phyloP scores from a whole-genome alignment of 1,140 invertebrate species.

The Caerostris extrusa region DNA sequence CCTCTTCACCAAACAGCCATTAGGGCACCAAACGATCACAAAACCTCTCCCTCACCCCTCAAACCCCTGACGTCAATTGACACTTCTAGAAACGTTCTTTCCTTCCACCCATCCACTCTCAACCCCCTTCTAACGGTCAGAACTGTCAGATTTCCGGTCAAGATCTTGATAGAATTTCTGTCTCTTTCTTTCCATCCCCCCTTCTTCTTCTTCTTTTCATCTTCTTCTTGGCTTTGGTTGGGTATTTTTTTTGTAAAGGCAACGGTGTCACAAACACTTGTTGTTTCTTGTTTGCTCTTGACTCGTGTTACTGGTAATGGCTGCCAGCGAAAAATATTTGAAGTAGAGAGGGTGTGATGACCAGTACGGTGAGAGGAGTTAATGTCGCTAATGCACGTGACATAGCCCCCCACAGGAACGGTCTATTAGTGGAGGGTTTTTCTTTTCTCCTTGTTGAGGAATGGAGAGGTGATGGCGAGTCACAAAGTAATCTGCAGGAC shows the following conservation, averaged over 20 bases:
- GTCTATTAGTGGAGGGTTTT: slow-evolving; percentile 11
- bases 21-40: slow-evolving; percentile 43
- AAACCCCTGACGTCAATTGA: slow-evolving; percentile 30
- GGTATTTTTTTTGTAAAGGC: slow-evolving; percentile 38
- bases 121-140: slow-evolving; percentile 58
- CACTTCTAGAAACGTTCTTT: slow-evolving; percentile 57
- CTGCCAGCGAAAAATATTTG: neutral
- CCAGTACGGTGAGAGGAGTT: neutral
- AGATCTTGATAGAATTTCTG: slow-evolving; percentile 74
- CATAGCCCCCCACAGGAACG: neutral
- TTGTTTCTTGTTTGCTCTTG: slow-evolving; percentile 58
- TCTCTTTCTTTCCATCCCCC: slow-evolving; percentile 47
- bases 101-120: neutral
- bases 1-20: slow-evolving; percentile 56
- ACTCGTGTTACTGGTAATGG: slow-evolving; percentile 58
- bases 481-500: neutral
- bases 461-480: neutral
- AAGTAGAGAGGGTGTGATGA: neutral
- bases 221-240: neutral
- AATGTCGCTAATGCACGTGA: slow-evolving; percentile 32
- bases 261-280: slow-evolving; percentile 65
- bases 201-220: neutral
- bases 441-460: neutral
- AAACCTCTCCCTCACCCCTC: neutral
- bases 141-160: slow-evolving; percentile 74